Base-by-base conservation (phyloP, 1,140 invertebrate genomes). In the Stegodyphus mimosarum region DNA sequence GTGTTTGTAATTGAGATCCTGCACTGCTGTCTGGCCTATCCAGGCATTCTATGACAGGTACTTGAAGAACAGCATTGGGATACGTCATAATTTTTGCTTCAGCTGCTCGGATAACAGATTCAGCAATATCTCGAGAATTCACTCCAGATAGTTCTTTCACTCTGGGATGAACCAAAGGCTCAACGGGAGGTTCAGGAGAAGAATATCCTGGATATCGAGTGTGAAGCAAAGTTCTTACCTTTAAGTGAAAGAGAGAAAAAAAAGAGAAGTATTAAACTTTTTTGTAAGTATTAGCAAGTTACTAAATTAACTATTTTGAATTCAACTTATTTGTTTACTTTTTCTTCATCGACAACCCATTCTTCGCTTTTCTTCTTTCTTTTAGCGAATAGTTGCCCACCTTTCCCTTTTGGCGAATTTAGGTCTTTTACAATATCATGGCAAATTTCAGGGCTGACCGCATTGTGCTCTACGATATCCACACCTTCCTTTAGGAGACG, bases 321-420 rank as follows among this genome's bases (percentile, higher is more conserved):
- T 33, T 33, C 33, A 33, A 33, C 1, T n/a, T 33, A 18, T 10
- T n/a, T 77, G 5, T 60, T 73, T 6, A 88, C 76, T 72, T 87
- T 94, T 87, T 91, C 93, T 89, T 95, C 95, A 88, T 96, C 95
- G 17, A 96, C 94, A 17, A 96, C 93, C 94, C 95, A 97, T 90
- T 96, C 95, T 89, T 96, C 95, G 7, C 95, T 95, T 88, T 94
- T 93, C 92, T 95, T 95, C 89, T 95, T 94, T 70, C 96, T 93
- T 89, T 96, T 96, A 18, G 95, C 95, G 91, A 97, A 97, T 88
- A 97, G 92, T 91, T 95, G 94, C 15, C 95, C 95, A 83, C 95
- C 95, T 92, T 95, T 94, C 89, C 94, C 95, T 89, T 92, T 93
- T 49, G 95, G 94, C 87, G 93, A 93, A 88, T 95, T 94, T 60